Evolutionary conservation across 2,797 vertebrate species (phyloP).

Genomic region (Pogoniulus pusillus): DNA sequence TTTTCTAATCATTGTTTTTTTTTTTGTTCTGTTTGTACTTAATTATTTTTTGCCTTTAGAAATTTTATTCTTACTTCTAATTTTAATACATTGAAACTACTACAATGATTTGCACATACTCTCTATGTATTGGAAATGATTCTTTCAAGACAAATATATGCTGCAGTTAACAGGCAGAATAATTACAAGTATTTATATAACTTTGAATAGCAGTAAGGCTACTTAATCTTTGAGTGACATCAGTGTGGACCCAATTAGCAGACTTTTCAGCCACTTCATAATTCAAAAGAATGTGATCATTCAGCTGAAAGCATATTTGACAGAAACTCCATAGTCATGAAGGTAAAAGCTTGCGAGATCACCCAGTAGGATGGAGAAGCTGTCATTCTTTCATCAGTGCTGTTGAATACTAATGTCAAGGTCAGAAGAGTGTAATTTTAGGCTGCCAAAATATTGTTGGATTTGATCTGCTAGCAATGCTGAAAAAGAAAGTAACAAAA

Average conservation of each 20-base stretch:
- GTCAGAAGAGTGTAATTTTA: slow-evolving; percentile 79
- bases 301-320: slow-evolving; percentile 79
- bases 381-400: slow-evolving; percentile 76
- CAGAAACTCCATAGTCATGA: slow-evolving; percentile 81
- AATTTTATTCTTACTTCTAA: background rate
- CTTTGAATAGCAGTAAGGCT: slow-evolving; percentile 53
- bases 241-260: slow-evolving; percentile 76
- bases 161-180: slow-evolving; percentile 10
- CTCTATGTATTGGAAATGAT: background rate
- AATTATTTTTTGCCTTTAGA: background rate
- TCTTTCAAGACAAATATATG: slow-evolving; percentile 1
- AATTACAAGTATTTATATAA: slow-evolving; percentile 55
- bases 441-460: slow-evolving; percentile 78
- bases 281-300: slow-evolving; percentile 78
- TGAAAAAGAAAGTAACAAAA: slow-evolving; percentile 66
- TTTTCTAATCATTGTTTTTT: background rate
- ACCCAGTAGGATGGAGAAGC: slow-evolving; percentile 77
- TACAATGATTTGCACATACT: background rate
- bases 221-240: slow-evolving; percentile 76
- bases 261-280: slow-evolving; percentile 77
- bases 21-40: background rate
- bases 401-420: slow-evolving; percentile 82
- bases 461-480: slow-evolving; percentile 67
- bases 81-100: background rate
- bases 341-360: slow-evolving; percentile 78